Evolutionary conservation across 2,888 invertebrate genomes (phyloP), one percentile per base, ranked within the genome.

Genomic region (Lamellibrachia satsuma): DNA sequence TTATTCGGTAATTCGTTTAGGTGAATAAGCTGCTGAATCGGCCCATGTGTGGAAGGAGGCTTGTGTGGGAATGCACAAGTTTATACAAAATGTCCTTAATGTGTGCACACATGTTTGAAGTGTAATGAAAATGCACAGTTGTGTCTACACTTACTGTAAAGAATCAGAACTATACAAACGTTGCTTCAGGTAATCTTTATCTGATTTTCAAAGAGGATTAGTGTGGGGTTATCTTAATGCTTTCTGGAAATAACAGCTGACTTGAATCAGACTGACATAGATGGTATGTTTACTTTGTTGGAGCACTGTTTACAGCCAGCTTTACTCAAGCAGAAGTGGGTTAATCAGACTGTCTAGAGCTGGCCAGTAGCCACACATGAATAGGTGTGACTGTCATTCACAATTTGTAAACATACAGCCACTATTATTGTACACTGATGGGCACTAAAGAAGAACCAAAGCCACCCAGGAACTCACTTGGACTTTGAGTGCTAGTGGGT

Each of bases 201-300:
- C 39, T 39, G 39, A 39, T 39, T 39, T 39, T 39, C 39, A 39
- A 39, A 39, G 39, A 39, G 39, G 39, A 39, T 39, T 39, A 39
- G 39, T 39, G 39, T 39, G 39, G 39, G 39, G 39, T 39, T 39
- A 75, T 6, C 15, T 75, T 75, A 75, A 75, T 75, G 75, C 22
- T 75, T 75, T 75, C 22, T 75, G 75, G 75, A 75, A 75, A 75
- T 22, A 75, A 75, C 75, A 75, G 75, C 75, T 75, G 75, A 75
- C 15, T 22, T 75, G 75, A 75, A 75, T 75, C 75, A 75, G 22
- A 75, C 75, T 22, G 75, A n/a, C 75, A 75, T 75, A n/a, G 75
- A 75, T 75, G 75, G 75, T 75, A 75, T 75, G 75, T 75, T 75
- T 75, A 75, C 75, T 75, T 75, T 75, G 75, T 75, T 75, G 75